Evolutionary conservation across 2,797 vertebrate genomes (phyloP), one percentile per base, ranked within the genome.

Genomic region (Numenius phaeopus): DNA sequence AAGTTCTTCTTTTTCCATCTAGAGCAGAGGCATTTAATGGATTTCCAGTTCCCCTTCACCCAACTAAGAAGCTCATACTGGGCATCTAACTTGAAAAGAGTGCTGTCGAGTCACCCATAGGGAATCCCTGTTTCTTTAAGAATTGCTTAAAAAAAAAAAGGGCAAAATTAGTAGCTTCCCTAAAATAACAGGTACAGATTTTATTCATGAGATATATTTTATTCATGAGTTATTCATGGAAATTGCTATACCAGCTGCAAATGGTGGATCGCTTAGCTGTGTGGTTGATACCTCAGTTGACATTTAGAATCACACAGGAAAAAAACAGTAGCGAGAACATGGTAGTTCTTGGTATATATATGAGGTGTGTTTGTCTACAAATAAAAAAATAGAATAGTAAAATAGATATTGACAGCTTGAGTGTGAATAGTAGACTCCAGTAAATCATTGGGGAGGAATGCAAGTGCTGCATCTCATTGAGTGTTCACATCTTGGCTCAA

Each of bases 311-410:
- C 30, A 32, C 32, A 10, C 13, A 61, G 76, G 65, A 61, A 21
- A 49, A n/a, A 85, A 66, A 0, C 62, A 50, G 16, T 4, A 15
- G 15, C 3, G 22, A 54, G 40, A 37, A 13, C 1, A 0, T 27
- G 29, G 46, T 3, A 57, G 62, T n/a, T 86, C 14, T 71, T 47
- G 30, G 8, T 42, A 23, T 27, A 39, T 29, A 14, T 14, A 21
- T 14, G 4, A 8, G 1, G 2, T 5, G 20, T 12, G 23, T 39
- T 42, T 34, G 5, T 8, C 29, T 58, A 10, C 34, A 85, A 50
- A 76, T 44, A 23, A 59, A 5, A 14, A 86, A 67, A 52, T 4
- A 37, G 14, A 67, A 49, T 3, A n/a, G 18, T n/a, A 32, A 76
- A 84, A 49, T 19, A n/a, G 27, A 5, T 72, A n/a, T 7, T 61